Evolutionary conservation across 2,888 invertebrate species (phyloP).

Genomic region (Brenthis ino): DNA sequence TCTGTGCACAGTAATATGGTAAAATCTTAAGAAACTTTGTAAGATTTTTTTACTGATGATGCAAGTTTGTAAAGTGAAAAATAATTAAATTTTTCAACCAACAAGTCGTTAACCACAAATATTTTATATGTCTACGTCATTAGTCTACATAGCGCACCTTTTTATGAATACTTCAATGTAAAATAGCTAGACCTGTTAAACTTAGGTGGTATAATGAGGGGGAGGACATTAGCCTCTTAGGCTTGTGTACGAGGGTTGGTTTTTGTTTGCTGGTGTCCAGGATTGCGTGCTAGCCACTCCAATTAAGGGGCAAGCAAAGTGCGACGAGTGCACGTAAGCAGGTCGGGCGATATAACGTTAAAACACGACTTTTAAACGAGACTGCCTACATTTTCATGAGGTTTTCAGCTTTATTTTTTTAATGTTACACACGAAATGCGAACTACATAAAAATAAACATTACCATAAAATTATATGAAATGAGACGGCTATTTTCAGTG

Average conservation of each 20-base stretch:
- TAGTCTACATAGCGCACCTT: slow-evolving; percentile 53
- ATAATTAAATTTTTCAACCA: slow-evolving; percentile 9
- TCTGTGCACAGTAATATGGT: no score
- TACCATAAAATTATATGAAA: slow-evolving; percentile 30
- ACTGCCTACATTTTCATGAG: slow-evolving; percentile 49
- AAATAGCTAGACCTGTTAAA: slow-evolving; percentile 66
- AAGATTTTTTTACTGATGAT: not conserved
- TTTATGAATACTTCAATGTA: slow-evolving; percentile 66
- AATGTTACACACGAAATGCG: slow-evolving; percentile 27
- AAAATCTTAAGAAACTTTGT: no score
- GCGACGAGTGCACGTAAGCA: slow-evolving; percentile 73
- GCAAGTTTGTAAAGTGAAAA: not conserved
- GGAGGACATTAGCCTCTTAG: slow-evolving; percentile 54
- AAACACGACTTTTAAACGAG: slow-evolving; percentile 70
- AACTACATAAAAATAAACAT: slow-evolving; percentile 26
- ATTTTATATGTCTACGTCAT: slow-evolving; percentile 35
- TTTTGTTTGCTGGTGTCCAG: slow-evolving; percentile 60
- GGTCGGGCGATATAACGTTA: slow-evolving; percentile 72
- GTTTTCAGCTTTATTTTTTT: slow-evolving; percentile 30
- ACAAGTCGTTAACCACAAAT: slow-evolving; percentile 17
- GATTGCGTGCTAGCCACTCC: slow-evolving; percentile 71
- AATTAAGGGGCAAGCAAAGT: slow-evolving; percentile 75
- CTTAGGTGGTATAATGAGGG: slow-evolving; percentile 52
- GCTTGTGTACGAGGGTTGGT: slow-evolving; percentile 52
- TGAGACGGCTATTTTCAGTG: slow-evolving; percentile 23